phyloP scores from a whole-genome alignment of 2,797 vertebrate species.

The Carapus acus region DNA sequence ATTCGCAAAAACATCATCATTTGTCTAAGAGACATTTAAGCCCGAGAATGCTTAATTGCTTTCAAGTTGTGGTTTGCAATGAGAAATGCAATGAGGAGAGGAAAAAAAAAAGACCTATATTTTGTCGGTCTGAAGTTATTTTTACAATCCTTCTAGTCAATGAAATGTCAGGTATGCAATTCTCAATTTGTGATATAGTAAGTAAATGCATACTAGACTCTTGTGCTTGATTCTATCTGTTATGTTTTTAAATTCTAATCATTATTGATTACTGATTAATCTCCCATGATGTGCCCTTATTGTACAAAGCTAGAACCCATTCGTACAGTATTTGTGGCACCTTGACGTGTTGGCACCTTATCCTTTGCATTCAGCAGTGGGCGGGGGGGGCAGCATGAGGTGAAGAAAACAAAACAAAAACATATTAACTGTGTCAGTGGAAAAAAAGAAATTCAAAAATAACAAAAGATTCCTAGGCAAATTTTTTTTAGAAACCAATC shows the following conservation, averaged over 20 bases:
- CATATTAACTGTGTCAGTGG: conserved; percentile 44
- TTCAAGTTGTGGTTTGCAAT: conserved; percentile 19
- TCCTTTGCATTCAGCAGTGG: conserved; percentile 48
- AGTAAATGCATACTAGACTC: conserved; percentile 58
- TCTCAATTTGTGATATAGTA: conserved; percentile 62
- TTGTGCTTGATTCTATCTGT: conserved; percentile 50
- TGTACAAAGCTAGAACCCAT: conserved; percentile 55
- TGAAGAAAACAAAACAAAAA: conserved; percentile 47
- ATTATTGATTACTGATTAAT: conserved; percentile 52
- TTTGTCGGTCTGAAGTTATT: conserved; percentile 50
- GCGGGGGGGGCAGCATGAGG: conserved; percentile 62
- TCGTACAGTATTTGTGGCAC: conserved; percentile 62
- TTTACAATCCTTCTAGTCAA: conserved; percentile 52
- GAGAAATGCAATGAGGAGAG: conserved; percentile 15
- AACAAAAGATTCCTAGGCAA: conserved; percentile 13
- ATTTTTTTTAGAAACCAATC: conserved; percentile 41
- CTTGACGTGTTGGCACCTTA: conserved; percentile 51
- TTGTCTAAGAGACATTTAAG: conserved; percentile 11
- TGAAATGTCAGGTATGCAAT: conserved; percentile 60
- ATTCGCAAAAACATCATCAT: conserved; percentile 15
- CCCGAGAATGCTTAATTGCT: conserved; percentile 7
- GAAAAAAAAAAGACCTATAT: conserved; percentile 31
- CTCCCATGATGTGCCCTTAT: conserved; percentile 57
- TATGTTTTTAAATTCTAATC: conserved; percentile 19
- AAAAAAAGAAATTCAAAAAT: conserved; percentile 8